Evolutionary conservation across 2,888 invertebrate genomes (phyloP).

Genomic region (Acrobasis suavella): DNA sequence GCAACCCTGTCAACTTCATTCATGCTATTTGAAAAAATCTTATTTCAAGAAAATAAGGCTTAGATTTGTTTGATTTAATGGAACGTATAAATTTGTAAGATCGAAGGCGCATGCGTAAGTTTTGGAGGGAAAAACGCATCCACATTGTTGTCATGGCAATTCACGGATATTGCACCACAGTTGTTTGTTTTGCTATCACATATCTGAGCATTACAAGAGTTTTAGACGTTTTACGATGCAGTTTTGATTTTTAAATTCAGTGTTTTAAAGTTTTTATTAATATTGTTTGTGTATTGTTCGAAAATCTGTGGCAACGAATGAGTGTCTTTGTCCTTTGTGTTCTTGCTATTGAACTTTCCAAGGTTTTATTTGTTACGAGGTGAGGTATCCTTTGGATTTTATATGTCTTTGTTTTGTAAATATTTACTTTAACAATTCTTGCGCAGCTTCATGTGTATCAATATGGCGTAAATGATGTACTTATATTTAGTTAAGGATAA

Average conservation of each 20-base stretch:
- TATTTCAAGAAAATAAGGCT: background rate
- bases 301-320: constrained; percentile 29
- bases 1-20: constrained; percentile 45
- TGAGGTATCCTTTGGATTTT: constrained; percentile 27
- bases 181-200: constrained; percentile 36
- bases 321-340: constrained; percentile 52
- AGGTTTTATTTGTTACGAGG: constrained; percentile 46
- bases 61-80: background rate
- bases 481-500: no score
- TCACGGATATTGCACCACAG: constrained; percentile 55
- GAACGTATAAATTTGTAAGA: constrained; percentile 1
- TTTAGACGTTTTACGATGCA: no score
- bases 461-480: no score
- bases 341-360: constrained; percentile 48
- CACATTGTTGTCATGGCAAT: constrained; percentile 71
- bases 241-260: constrained; percentile 32
- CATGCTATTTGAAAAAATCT: background rate
- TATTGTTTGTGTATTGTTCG: constrained; percentile 15
- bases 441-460: no score
- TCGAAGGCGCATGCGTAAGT: constrained; percentile 69
- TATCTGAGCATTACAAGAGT: constrained; percentile 27
- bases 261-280: constrained; percentile 38
- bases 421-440: background rate
- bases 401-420: background rate
- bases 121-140: constrained; percentile 76